A percentile compares a stretch with the other conserved stretches of the same genome.
Conservation (phyloP, 1,140 invertebrate genomes). For the Sipha flava region DNA sequence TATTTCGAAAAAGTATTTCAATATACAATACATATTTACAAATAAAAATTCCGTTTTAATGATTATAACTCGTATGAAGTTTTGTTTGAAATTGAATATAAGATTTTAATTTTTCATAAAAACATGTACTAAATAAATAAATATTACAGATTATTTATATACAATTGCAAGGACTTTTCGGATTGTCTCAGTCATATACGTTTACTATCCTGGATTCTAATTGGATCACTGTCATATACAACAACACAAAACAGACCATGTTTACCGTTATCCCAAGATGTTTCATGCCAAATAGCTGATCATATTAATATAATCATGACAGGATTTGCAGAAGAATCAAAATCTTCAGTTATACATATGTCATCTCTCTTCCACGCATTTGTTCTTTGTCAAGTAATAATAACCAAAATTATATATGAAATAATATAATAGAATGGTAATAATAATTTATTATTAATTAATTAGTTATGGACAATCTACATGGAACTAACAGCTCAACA, state of each 20-base stretch:
- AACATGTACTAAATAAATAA: too few relatives aligned
- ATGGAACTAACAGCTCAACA: constrained; percentile 77
- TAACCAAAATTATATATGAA: background rate
- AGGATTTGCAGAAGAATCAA: constrained; percentile 93
- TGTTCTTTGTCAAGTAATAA: constrained; percentile 62
- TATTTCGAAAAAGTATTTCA: too few relatives aligned
- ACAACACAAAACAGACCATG: constrained; percentile 55
- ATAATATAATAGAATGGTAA: background rate
- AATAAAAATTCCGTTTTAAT: too few relatives aligned
- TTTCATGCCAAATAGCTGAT: constrained; percentile 91
- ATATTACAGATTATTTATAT: constrained; percentile 12
- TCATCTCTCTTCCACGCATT: constrained; percentile 77
- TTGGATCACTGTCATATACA: constrained; percentile 85
- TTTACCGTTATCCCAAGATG: constrained; percentile 89
- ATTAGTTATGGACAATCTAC: constrained; percentile 93
- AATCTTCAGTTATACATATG: constrained; percentile 84
- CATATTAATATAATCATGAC: constrained; percentile 91
- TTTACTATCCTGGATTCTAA: constrained; percentile 86
- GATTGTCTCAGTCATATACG: constrained; percentile 93
- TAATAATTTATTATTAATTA: constrained; percentile 21
- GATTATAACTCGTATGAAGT: too few relatives aligned
- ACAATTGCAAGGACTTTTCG: constrained; percentile 81
- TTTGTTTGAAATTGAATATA: too few relatives aligned
- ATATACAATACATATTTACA: too few relatives aligned
- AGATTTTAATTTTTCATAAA: too few relatives aligned